Conservation (phyloP, 2,113 vertebrate species). For the Semicossyphus pulcher region DNA sequence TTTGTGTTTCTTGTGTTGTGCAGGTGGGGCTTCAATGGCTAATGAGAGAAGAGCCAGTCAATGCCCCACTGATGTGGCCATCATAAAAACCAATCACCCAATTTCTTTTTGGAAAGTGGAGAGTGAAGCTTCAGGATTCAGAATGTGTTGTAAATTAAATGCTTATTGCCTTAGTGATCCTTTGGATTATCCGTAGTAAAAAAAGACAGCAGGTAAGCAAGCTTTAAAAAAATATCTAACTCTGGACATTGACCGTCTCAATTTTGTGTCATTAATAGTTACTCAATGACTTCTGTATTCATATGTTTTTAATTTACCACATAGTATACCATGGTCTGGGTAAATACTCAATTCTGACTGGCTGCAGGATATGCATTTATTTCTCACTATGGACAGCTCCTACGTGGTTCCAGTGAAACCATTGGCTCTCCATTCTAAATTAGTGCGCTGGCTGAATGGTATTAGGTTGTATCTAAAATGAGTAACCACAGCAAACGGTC, state of each 20-base stretch:
- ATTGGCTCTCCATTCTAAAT: too few species aligned
- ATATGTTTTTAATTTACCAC: too few species aligned
- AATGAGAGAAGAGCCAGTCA: slow-evolving; percentile 51
- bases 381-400: too few species aligned
- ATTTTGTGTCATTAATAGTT: background rate
- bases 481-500: too few species aligned
- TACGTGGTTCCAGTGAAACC: too few species aligned
- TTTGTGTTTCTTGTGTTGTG: slow-evolving; percentile 67
- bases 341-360: background rate
- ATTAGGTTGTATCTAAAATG: too few species aligned
- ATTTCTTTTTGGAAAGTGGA: slow-evolving; percentile 6
- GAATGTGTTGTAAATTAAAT: slow-evolving; percentile 25
- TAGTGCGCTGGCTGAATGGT: too few species aligned
- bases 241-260: background rate
- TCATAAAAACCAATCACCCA: slow-evolving; percentile 26
- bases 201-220: slow-evolving; percentile 7
- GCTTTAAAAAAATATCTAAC: too few species aligned
- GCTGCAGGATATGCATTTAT: too few species aligned
- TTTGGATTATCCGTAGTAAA: too few species aligned
- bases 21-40: slow-evolving; percentile 71
- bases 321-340: too few species aligned
- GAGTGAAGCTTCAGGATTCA: slow-evolving; percentile 22
- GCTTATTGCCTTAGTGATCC: background rate
- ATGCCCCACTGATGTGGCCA: slow-evolving; percentile 45
- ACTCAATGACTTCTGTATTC: too few species aligned